Conservation (phyloP, 2,113 vertebrate genomes). For the Rhadina sibilatrix region DNA sequence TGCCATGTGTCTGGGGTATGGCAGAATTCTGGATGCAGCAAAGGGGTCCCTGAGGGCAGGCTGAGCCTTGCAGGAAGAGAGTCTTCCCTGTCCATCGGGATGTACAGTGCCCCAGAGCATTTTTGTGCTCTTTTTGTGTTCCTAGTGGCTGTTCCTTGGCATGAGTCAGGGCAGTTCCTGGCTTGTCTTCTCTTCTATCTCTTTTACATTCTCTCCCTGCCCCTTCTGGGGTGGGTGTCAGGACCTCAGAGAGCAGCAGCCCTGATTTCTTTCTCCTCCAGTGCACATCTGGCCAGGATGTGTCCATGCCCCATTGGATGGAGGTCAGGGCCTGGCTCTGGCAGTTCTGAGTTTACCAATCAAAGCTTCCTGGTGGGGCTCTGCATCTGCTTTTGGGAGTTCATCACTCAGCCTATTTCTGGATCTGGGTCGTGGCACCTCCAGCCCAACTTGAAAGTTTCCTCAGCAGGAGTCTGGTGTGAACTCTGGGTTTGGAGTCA, state of each 20-base stretch:
- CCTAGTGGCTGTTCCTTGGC: neutral
- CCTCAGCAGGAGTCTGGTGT: neutral
- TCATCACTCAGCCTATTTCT: neutral
- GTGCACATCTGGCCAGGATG: neutral
- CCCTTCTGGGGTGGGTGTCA: neutral
- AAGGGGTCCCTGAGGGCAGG: neutral
- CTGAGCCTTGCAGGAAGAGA: neutral
- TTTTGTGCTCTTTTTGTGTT: neutral
- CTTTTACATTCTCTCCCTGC: neutral
- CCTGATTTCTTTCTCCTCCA: neutral
- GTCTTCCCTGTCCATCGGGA: neutral
- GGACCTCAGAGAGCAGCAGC: neutral
- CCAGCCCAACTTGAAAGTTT: neutral
- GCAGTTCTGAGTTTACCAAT: neutral
- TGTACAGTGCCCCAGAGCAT: neutral
- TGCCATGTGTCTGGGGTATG: rapidly evolving
- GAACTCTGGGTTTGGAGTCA: rapidly evolving
- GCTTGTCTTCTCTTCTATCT: neutral
- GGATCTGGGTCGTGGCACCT: neutral
- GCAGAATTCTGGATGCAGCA: neutral
- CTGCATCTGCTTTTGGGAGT: neutral
- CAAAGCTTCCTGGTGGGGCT: neutral
- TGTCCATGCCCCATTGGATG: neutral
- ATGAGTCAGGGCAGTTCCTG: neutral
- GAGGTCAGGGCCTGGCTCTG: neutral